phyloP scores from a whole-genome alignment of 2,113 vertebrate species.

The Istiophorus platypterus region DNA sequence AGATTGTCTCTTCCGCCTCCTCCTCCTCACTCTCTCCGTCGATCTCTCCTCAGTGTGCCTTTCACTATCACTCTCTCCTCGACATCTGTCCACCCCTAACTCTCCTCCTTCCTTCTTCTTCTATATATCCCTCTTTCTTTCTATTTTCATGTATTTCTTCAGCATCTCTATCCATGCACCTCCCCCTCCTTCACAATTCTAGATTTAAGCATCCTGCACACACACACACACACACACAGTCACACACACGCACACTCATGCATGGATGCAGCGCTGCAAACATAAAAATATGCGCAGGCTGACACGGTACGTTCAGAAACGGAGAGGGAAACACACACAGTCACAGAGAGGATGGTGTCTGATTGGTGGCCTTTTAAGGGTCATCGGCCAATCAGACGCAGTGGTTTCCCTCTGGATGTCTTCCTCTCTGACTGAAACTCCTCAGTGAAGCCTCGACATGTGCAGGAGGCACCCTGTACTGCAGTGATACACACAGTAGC shows the following conservation, averaged over 20 bases:
- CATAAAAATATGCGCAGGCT: conserved; percentile 73
- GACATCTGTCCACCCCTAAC: conserved; percentile 35
- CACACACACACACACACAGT: conserved; percentile 10
- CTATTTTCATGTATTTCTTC: conserved; percentile 42
- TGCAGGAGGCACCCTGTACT: conserved; percentile 59
- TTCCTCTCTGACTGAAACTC: conserved; percentile 65
- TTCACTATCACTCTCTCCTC: conserved; percentile 34
- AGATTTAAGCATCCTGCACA: conserved; percentile 55
- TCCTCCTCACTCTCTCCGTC: conserved; percentile 36
- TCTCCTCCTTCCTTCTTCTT: background rate
- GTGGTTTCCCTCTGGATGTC: conserved; percentile 62
- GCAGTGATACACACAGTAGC: conserved; percentile 53
- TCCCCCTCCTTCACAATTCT: conserved; percentile 46
- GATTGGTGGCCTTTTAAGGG: conserved; percentile 64
- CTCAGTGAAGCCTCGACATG: conserved; percentile 46
- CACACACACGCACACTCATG: conserved; percentile 3
- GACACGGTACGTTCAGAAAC: conserved; percentile 51
- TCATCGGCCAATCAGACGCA: conserved; percentile 62
- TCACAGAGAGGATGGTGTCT: conserved; percentile 50
- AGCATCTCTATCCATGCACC: conserved; percentile 29
- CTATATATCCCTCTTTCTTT: conserved; percentile 1
- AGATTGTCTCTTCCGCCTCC: conserved; percentile 59
- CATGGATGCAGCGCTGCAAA: conserved; percentile 63
- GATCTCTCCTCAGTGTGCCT: conserved; percentile 33
- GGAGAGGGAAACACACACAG: conserved; percentile 72